phyloP scores from a whole-genome alignment of 2,797 vertebrate species.

The Hafferia zeledoni region DNA sequence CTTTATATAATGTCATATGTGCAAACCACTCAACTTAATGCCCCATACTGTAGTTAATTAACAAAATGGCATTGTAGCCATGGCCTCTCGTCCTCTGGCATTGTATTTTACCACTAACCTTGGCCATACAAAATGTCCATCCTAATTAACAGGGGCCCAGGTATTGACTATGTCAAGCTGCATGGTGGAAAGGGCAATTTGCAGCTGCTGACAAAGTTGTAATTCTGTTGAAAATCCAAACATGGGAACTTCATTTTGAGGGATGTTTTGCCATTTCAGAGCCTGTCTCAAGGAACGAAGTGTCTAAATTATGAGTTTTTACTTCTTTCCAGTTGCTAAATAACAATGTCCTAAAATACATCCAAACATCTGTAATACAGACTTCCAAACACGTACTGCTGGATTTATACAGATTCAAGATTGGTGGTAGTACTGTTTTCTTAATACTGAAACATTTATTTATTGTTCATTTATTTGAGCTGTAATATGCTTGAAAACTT shows the following conservation, averaged over 20 bases:
- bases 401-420: neutral
- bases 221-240: conserved; percentile 3
- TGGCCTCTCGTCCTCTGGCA: neutral
- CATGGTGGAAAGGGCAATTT: neutral
- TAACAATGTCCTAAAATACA: neutral
- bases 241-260: neutral
- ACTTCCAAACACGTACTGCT: neutral
- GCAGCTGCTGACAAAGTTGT: neutral
- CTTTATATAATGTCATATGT: conserved; percentile 11
- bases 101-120: neutral
- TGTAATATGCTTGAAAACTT: neutral
- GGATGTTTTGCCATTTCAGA: neutral
- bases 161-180: neutral
- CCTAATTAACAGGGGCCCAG: conserved; percentile 5
- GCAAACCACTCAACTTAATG: conserved; percentile 10
- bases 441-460: neutral
- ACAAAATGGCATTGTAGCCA: neutral
- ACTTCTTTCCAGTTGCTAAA: neutral
- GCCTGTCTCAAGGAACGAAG: neutral
- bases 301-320: neutral
- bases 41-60: conserved; percentile 16
- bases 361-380: neutral
- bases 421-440: neutral
- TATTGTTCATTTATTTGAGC: neutral
- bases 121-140: neutral